Base-by-base conservation (phyloP, 2,888 invertebrate species). In the Drosophila paranaensis region DNA sequence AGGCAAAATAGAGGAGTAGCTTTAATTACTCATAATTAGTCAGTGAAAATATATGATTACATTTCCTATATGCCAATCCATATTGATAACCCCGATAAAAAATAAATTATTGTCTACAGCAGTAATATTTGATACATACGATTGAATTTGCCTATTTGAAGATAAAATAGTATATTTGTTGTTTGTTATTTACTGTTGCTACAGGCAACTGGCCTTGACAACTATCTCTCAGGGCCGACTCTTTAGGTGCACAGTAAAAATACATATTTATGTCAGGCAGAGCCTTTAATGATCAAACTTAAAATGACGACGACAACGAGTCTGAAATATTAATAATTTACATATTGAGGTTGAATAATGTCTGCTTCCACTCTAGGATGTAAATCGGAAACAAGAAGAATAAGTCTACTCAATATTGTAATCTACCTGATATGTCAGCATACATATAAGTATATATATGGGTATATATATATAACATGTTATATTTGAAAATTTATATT, bases 31-130 rank as follows among this genome's bases (percentile, higher is more conserved):
- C 14, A n/a, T 3, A 25, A n/a, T 53, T 9, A 25, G 25, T 3
- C 6, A 14, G 37, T 5, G 2, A 4, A 5, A 9, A 39, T 10
- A 37, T 53, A 14, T 25, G 13, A 37, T 43, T 77, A 84, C 92
- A 71, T 79, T 65, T 55, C 87, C 77, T 90, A 91, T 91, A 60
- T 91, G 90, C 81, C 90, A 92, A 71, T 82, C 77, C 90, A 91
- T 90, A 55, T 46, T 64, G 16, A 30, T 42, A 51, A 14, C 13
- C 35, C 20, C 14, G 16, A 25, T 57, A 13, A 39, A 42, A 50
- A 11, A 20, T 16, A 48, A 30, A 11, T n/a, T 3, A 0, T 9
- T 64, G 6, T 13, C 35, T 51, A 43, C 33, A 13, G 42, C 20
- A 35, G 33, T 27, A 54, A 37, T 40, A 54, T 6, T 48, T 4